Conservation (phyloP, 2,888 invertebrate genomes). For the Notodonta ziczac region DNA sequence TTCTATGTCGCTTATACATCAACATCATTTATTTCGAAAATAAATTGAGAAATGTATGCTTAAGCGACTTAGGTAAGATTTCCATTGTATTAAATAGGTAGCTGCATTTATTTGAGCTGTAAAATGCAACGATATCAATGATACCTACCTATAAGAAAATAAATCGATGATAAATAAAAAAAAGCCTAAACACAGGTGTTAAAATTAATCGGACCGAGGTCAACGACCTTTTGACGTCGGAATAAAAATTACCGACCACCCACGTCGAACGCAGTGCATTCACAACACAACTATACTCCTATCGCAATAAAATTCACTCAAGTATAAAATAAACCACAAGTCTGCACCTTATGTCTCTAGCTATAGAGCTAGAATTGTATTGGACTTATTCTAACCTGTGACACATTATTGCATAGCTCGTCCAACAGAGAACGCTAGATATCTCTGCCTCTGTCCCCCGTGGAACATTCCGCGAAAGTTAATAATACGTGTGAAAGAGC, state of each 20-base stretch:
- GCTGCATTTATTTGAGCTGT: no score
- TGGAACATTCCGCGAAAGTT: conserved; percentile 18
- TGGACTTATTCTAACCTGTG: not conserved
- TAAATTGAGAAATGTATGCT: no score
- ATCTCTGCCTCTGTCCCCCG: conserved; percentile 17
- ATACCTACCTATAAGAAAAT: not conserved
- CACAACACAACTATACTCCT: conserved; percentile 12
- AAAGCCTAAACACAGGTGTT: conserved; percentile 59
- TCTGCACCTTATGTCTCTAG: not conserved
- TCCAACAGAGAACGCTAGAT: conserved; percentile 4
- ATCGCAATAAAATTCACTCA: not conserved
- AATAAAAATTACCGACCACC: conserved; percentile 77
- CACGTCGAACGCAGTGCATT: conserved; percentile 55
- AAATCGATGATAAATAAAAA: not conserved
- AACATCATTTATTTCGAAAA: no score
- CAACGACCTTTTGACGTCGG: conserved; percentile 76
- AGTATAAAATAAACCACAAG: not conserved
- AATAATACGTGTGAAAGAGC: conserved; percentile 26
- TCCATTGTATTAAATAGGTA: no score
- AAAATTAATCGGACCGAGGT: conserved; percentile 60
- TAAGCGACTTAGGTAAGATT: no score
- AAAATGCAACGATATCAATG: not conserved
- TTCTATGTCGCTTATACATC: no score
- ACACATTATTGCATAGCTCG: not conserved
- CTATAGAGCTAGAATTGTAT: not conserved